Base-by-base conservation (phyloP, 2,797 vertebrate species). In the Jordanella pulchra region DNA sequence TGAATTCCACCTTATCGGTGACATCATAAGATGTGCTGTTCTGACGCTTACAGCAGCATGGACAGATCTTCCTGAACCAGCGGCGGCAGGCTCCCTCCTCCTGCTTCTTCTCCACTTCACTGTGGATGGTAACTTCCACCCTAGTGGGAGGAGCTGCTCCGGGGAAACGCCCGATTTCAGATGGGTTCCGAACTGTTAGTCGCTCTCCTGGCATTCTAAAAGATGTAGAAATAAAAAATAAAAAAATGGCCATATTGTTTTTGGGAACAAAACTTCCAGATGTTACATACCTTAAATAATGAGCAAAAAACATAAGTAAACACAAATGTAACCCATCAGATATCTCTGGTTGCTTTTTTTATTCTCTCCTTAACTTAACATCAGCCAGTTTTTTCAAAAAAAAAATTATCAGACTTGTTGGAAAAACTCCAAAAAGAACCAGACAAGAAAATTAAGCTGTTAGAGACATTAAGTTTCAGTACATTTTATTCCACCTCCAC, bases 141-240 rank as follows among this genome's bases (percentile, higher is more conserved):
- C 86, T 83, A 28, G 85, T 91, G 73, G 92, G 92, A 0, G 84
- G 71, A 27, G 87, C 74, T 2, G 73, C 86, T 4, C 93, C 88
- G 0, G 90, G 90, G 76, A 93, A 95, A 50, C 95, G 93, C 7
- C 95, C 95, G 1, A 94, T 80, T 7, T 89, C 89, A 0, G 93
- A 84, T 1, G 54, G 54, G 27, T 67, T 76, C 86, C 93, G 87
- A 0, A 89, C 82, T 30, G 84, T 86, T 53, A 85, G 30, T 53
- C 92, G 86, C 64, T 94, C 93, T 30, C 84, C 86, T 72, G 93
- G 90, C 92, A 94, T 95, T 78, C 94, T 95, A 63, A 23, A 71
- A 61, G 12, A 70, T 13, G 66, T 0, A n/a, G 3, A 67, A 21
- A 68, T 51, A 54, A 25, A 51, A 25, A 51, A 51, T 9, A 27